Evolutionary conservation across 2,888 invertebrate genomes (phyloP).

Genomic region (Dioctria linearis): DNA sequence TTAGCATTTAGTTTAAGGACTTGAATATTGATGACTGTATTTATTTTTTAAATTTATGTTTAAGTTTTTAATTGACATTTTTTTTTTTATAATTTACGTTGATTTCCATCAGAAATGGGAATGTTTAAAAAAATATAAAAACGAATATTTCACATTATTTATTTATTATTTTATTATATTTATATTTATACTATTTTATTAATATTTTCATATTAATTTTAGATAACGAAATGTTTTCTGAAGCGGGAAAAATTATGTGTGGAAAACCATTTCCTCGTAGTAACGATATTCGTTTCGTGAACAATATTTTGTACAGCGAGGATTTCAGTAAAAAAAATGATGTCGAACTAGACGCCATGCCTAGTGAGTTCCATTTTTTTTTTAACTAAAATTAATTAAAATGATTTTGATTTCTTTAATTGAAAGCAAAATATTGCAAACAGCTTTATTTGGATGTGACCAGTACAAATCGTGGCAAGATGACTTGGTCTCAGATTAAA

Average conservation of each 20-base stretch:
- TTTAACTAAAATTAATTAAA: slow-evolving; percentile 31
- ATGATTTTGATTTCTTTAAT: neutral
- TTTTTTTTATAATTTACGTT: too few species aligned
- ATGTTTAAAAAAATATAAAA: too few species aligned
- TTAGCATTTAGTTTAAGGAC: too few species aligned
- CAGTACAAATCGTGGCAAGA: slow-evolving; percentile 76
- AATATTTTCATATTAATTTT: neutral
- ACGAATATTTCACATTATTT: too few species aligned
- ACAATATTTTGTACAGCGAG: slow-evolving; percentile 68
- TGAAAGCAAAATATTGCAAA: slow-evolving; percentile 73
- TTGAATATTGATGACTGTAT: too few species aligned
- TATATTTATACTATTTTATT: slow-evolving; percentile 2
- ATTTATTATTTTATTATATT: too few species aligned
- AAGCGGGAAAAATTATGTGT: slow-evolving; percentile 76
- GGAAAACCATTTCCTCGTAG: slow-evolving; percentile 74
- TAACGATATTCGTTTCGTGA: slow-evolving; percentile 68
- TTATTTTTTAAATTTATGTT: too few species aligned
- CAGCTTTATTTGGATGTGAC: slow-evolving; percentile 76
- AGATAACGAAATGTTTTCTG: slow-evolving; percentile 71
- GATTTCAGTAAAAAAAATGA: slow-evolving; percentile 69
- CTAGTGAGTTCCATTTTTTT: slow-evolving; percentile 64
- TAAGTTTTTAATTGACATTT: too few species aligned
- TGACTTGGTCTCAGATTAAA: slow-evolving; percentile 80
- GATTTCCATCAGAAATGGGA: too few species aligned
- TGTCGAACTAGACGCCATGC: slow-evolving; percentile 69